A percentile compares a stretch with the other conserved stretches of the same genome.
Evolutionary conservation across 2,888 invertebrate genomes (phyloP).

Genomic region (Odontothrips loti): DNA sequence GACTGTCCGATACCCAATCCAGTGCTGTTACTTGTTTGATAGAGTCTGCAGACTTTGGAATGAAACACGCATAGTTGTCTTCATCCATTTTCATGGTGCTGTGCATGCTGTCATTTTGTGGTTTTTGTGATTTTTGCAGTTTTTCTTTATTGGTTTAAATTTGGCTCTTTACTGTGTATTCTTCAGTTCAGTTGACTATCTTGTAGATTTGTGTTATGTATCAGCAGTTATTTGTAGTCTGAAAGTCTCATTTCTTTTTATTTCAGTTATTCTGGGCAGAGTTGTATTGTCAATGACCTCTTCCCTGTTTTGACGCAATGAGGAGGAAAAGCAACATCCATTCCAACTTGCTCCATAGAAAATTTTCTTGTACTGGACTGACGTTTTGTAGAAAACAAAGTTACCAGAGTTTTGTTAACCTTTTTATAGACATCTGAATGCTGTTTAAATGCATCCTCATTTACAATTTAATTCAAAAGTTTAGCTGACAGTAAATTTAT

Average conservation of each 20-base stretch:
- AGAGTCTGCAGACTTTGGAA: too few species aligned
- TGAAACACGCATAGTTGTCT: not conserved
- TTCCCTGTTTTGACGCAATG: conserved; percentile 62
- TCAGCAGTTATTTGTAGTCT: not conserved
- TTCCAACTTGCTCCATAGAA: not conserved
- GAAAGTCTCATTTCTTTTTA: conserved; percentile 46
- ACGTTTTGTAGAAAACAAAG: not conserved
- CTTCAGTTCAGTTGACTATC: not conserved
- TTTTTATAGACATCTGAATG: not conserved
- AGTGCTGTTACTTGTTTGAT: too few species aligned
- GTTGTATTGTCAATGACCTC: conserved; percentile 87
- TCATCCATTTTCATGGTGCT: not conserved
- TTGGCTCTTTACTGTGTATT: not conserved
- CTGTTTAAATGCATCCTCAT: not conserved
- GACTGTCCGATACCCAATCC: too few species aligned
- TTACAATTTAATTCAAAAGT: too few species aligned
- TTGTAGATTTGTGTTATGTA: not conserved
- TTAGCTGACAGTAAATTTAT: not conserved
- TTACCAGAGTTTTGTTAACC: not conserved
- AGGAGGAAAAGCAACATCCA: conserved; percentile 27
- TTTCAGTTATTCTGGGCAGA: conserved; percentile 89
- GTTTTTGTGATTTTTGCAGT: not conserved
- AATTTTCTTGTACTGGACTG: not conserved
- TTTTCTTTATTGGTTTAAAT: not conserved
- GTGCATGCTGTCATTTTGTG: not conserved